Percentiles rank a stretch among this genome's conserved stretches.
Evolutionary conservation across 2,113 vertebrate genomes (phyloP).

Genomic region (Poeciliopsis turrubarensis): DNA sequence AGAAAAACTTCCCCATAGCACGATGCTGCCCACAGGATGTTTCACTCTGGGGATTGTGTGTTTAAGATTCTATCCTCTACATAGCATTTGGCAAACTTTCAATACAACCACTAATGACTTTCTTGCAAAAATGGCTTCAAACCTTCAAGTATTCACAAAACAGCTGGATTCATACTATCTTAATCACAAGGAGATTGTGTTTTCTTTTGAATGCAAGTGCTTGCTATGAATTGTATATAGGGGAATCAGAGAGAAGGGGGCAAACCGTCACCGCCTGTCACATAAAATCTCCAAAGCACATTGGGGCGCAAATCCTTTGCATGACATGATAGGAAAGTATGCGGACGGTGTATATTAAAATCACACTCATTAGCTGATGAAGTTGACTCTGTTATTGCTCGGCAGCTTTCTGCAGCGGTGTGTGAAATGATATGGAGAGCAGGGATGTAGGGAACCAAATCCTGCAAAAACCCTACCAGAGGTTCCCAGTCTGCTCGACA

Average conservation of each 20-base stretch:
- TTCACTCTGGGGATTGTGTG: not conserved
- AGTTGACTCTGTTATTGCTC: conserved; percentile 51
- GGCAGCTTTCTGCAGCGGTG: conserved; percentile 51
- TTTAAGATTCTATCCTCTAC: not conserved
- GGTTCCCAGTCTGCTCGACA: conserved; percentile 69
- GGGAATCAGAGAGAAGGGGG: not conserved
- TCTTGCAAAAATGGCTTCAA: not conserved
- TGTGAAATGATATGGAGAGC: conserved; percentile 73
- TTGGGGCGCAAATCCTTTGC: too few species aligned
- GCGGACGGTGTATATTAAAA: conserved; percentile 33
- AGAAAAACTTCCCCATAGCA: not conserved
- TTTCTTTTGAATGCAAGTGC: not conserved
- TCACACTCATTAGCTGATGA: conserved; percentile 37
- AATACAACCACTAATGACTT: not conserved
- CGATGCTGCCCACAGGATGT: not conserved
- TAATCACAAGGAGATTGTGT: not conserved
- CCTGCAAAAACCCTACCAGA: conserved; percentile 70
- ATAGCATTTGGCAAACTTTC: not conserved
- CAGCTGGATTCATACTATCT: too few species aligned
- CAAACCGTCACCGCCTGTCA: not conserved
- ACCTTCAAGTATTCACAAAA: too few species aligned
- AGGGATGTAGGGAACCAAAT: conserved; percentile 69
- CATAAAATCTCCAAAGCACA: not conserved
- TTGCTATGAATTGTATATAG: not conserved
- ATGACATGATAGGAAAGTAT: not conserved